phyloP scores from a whole-genome alignment of 2,113 vertebrate genomes.

The Psilopsiagon aurifrons region DNA sequence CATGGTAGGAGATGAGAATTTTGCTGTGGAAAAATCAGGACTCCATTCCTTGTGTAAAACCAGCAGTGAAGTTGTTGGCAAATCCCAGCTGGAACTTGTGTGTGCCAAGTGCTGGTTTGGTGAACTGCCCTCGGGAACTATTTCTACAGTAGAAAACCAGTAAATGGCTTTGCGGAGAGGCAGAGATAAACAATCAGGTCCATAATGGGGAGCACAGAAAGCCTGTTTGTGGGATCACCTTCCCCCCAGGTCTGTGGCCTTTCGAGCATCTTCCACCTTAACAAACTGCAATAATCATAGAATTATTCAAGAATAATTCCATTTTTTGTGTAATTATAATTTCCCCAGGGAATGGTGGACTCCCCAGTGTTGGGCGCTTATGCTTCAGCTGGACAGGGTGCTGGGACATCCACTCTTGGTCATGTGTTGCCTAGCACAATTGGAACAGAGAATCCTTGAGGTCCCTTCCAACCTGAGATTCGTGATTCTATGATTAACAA shows the following conservation, averaged over 20 bases:
- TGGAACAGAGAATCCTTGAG: not conserved
- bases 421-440: not conserved
- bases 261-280: not conserved
- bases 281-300: not conserved
- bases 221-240: not conserved
- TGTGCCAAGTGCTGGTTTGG: not conserved
- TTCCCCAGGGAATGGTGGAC: not conserved
- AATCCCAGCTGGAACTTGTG: too few species aligned
- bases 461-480: not conserved
- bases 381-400: not conserved
- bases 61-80: not conserved
- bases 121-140: not conserved
- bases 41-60: not conserved
- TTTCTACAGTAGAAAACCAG: not conserved
- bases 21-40: not conserved
- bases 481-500: not conserved
- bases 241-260: accelerated
- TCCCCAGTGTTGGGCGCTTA: not conserved
- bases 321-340: not conserved
- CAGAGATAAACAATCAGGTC: not conserved
- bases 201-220: not conserved
- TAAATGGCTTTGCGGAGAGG: not conserved
- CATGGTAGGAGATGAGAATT: not conserved
- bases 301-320: not conserved
- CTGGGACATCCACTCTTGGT: not conserved